A percentile compares a stretch with the other conserved stretches of the same genome.
Conservation (phyloP, 1,140 invertebrate genomes). For the Panagrolaimus sp. region DNA sequence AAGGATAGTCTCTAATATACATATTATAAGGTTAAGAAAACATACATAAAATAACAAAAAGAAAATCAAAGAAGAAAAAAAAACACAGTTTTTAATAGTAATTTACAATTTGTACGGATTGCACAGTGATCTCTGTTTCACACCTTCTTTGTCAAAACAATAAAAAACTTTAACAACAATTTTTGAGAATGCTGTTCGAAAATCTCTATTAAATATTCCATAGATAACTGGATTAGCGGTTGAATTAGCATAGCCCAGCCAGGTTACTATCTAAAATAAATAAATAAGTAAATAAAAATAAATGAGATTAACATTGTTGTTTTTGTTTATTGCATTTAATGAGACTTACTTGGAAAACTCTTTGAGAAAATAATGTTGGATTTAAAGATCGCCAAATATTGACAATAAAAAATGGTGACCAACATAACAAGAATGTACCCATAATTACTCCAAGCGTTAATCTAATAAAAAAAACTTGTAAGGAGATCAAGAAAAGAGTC, state of each 20-base stretch:
- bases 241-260: conserved; percentile 98
- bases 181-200: conserved; percentile 91
- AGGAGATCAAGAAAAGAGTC: too few relatives aligned
- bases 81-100: too few relatives aligned
- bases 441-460: conserved; percentile 86
- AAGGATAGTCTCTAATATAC: too few relatives aligned
- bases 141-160: conserved; percentile 34
- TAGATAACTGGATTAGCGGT: conserved; percentile 74
- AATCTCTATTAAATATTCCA: conserved; percentile 87
- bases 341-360: conserved; percentile 43
- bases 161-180: conserved; percentile 66
- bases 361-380: conserved; percentile 41
- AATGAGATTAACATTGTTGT: too few relatives aligned
- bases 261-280: conserved; percentile 62
- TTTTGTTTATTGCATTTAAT: too few relatives aligned
- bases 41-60: too few relatives aligned
- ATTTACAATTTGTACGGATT: conserved; percentile 15
- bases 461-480: conserved; percentile 47
- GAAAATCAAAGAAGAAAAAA: too few relatives aligned
- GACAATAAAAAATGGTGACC: conserved; percentile 93
- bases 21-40: too few relatives aligned
- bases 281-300: too few relatives aligned
- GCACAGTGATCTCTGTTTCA: conserved; percentile 7
- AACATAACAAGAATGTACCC: conserved; percentile 89
- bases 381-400: conserved; percentile 71